Evolutionary conservation across 1,140 invertebrate species (phyloP), one percentile per base, ranked within the genome.

Genomic region (Pararge aegeria): DNA sequence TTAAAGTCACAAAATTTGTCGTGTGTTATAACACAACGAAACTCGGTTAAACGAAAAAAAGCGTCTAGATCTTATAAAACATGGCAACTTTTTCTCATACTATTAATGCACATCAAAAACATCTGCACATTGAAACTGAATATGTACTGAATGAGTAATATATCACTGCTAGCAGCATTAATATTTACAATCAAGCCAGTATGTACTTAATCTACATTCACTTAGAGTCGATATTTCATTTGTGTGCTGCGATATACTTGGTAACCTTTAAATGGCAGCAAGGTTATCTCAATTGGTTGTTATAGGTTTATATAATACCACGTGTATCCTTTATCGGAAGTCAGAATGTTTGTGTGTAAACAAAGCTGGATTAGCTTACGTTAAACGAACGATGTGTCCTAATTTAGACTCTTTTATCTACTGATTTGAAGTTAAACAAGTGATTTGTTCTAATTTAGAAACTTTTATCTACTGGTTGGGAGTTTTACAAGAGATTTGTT

Each of bases 221-320:
- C 12, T 27, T 52, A 52, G 6, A 37, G 30, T 52, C 18, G 13
- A 34, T 34, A 52, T 52, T 52, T 12, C 29, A 12, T 34, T 52
- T 13, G 13, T n/a, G 15, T 9, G 49, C 4, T 37, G 2, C n/a
- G 5, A 9, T 24, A 34, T 53, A 53, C 20, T 18, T 15, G 20
- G 19, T 55, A 55, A 42, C 52, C 38, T 55, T 44, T 24, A 54
- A 53, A 38, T 21, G 51, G 51, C 27, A 44, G 52, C 38, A 55
- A 55, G 38, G 38, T 55, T 55, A 55, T 55, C 38, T 55, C 20
- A 55, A 55, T 55, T 55, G 38, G 24, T 16, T 27, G 37, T 46
- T 42, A 53, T 40, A 40, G 34, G 30, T 44, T 16, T n/a, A 16
- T 24, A 27, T 18, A 24, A 50, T 13, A 21, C 13, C 49, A 55